Percentiles rank a stretch among this genome's conserved stretches.
Conservation (phyloP, 2,113 vertebrate genomes). For the Xiphorhynchus elegans region DNA sequence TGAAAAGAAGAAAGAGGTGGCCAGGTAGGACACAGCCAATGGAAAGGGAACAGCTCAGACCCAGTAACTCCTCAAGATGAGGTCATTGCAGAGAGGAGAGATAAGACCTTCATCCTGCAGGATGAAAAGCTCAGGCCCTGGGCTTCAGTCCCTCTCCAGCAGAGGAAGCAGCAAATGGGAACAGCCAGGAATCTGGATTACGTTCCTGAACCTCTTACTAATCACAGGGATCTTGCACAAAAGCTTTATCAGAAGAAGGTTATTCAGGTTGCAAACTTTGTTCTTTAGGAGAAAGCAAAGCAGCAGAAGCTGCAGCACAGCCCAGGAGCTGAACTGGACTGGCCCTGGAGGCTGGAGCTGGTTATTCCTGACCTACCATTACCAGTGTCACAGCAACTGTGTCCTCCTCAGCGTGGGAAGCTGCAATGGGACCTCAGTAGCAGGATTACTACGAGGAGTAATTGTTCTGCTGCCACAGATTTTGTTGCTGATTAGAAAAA, state of each 20-base stretch:
- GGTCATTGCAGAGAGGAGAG: neutral
- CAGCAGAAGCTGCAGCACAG: neutral
- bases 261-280: neutral
- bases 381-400: neutral
- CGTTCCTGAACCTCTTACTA: neutral
- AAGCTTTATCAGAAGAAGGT: neutral
- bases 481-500: neutral
- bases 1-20: neutral
- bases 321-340: neutral
- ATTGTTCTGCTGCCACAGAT: neutral
- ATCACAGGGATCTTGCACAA: neutral
- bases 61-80: neutral
- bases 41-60: neutral
- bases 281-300: neutral
- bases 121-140: neutral
- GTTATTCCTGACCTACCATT: neutral
- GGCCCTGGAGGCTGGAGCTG: fast-evolving
- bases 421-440: neutral
- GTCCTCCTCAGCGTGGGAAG: neutral
- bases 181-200: neutral
- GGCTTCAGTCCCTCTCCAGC: neutral
- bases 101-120: neutral
- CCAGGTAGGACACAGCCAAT: neutral
- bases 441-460: neutral
- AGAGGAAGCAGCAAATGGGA: neutral